These are phyloP conservation scores for Hystrix brachyura DNA, from an alignment of 2,113 vertebrate species.

Conservation along the genomic window DNA sequence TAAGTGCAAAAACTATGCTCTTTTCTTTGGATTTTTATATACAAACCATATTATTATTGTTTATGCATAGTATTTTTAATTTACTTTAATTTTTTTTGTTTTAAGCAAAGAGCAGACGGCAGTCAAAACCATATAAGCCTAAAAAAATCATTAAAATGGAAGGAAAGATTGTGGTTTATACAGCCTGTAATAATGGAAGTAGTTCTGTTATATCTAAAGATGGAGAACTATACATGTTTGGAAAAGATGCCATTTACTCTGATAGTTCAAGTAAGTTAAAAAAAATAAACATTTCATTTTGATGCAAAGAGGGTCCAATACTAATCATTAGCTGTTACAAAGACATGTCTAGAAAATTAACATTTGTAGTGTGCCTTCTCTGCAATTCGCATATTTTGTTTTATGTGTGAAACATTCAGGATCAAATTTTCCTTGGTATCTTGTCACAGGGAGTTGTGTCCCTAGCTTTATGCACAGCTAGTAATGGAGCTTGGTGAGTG, in stretches of 20 bases:
- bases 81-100: slow-evolving; percentile 66
- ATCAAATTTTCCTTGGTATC: neutral
- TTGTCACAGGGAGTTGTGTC: neutral
- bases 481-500: neutral
- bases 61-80: slow-evolving; percentile 46
- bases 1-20: neutral
- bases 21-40: slow-evolving; percentile 53
- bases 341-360: slow-evolving; percentile 39
- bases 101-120: slow-evolving; percentile 97
- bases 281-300: neutral
- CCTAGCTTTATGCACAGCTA: neutral
- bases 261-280: slow-evolving; percentile 96
- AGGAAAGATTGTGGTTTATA: slow-evolving; percentile 96
- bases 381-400: neutral
- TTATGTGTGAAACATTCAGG: neutral
- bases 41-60: neutral
- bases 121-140: slow-evolving; percentile 99
- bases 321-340: neutral
- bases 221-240: slow-evolving; percentile 99
- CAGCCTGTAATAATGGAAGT: slow-evolving; percentile 99
- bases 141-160: slow-evolving; percentile 99
- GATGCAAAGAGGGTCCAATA: neutral
- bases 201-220: slow-evolving; percentile 99
- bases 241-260: slow-evolving; percentile 99
- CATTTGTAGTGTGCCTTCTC: slow-evolving; percentile 13